These are phyloP conservation scores for Parnassius glacialis DNA, from an alignment of 2,888 invertebrate genomes.

Conservation along the genomic window DNA sequence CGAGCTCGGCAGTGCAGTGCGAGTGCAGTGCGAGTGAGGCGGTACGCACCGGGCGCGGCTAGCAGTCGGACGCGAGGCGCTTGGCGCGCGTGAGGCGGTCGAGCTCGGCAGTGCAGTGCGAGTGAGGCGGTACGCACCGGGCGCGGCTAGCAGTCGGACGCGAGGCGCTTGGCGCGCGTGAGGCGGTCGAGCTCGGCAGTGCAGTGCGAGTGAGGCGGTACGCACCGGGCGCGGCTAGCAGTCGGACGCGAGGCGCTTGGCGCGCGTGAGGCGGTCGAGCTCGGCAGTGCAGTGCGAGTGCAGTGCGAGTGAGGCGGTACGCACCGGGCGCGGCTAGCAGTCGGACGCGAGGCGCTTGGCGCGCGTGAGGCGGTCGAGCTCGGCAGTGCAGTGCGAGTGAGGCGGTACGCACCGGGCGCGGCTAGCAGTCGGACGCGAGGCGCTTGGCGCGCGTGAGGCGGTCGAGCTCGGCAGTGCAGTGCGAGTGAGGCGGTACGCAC, in stretches of 20 bases:
- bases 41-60: no score
- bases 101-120: no score
- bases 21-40: no score
- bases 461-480: background rate
- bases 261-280: conserved; percentile 1
- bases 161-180: no score
- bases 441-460: conserved; percentile 1
- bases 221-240: no score
- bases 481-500: background rate
- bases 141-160: no score
- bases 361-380: conserved; percentile 84
- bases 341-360: conserved; percentile 79
- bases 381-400: conserved; percentile 84
- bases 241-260: background rate
- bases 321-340: conserved; percentile 55
- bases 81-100: no score
- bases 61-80: no score
- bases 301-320: background rate
- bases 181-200: no score
- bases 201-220: no score
- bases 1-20: no score
- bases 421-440: conserved; percentile 3
- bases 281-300: background rate
- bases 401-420: conserved; percentile 3
- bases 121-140: no score